Conservation (phyloP, 2,888 invertebrate species). For the Idaea biselata region DNA sequence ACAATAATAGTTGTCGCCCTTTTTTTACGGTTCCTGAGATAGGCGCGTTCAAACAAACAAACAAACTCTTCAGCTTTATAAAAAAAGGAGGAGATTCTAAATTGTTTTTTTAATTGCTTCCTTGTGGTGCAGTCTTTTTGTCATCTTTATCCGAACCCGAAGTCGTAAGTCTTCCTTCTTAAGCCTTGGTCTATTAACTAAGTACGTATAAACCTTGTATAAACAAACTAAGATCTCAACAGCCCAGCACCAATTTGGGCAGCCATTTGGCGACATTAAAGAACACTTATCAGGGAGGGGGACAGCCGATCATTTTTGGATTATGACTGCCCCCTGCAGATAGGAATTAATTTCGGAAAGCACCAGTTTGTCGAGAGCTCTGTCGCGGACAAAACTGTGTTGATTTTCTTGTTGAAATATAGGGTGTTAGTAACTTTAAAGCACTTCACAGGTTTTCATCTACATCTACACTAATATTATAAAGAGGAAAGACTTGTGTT, state of each 20-base stretch:
- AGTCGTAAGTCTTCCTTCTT: too few species aligned
- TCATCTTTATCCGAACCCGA: too few species aligned
- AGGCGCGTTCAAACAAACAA: too few species aligned
- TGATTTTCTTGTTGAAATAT: conserved; percentile 16
- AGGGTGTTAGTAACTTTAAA: not conserved
- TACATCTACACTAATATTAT: too few species aligned
- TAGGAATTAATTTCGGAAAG: conserved; percentile 74
- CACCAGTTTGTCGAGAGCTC: conserved; percentile 52
- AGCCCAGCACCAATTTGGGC: conserved; percentile 29
- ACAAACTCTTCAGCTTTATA: too few species aligned
- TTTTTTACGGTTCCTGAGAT: too few species aligned
- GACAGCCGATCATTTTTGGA: conserved; percentile 76
- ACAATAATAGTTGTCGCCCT: too few species aligned
- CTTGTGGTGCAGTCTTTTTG: too few species aligned
- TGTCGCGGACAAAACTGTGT: conserved; percentile 32
- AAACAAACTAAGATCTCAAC: conserved; percentile 19
- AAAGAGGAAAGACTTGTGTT: too few species aligned
- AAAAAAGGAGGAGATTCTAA: too few species aligned
- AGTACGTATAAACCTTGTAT: conserved; percentile 20
- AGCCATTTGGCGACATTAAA: conserved; percentile 69
- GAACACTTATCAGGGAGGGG: conserved; percentile 67
- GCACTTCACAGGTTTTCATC: not conserved
- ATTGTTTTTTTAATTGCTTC: too few species aligned
- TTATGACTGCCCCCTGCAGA: conserved; percentile 70
- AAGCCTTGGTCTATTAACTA: not conserved